Percentiles rank a stretch among this genome's conserved stretches.
These are phyloP conservation scores for Drosophila seguyi DNA, from an alignment of 1,140 invertebrate genomes.

Conservation along the genomic window DNA sequence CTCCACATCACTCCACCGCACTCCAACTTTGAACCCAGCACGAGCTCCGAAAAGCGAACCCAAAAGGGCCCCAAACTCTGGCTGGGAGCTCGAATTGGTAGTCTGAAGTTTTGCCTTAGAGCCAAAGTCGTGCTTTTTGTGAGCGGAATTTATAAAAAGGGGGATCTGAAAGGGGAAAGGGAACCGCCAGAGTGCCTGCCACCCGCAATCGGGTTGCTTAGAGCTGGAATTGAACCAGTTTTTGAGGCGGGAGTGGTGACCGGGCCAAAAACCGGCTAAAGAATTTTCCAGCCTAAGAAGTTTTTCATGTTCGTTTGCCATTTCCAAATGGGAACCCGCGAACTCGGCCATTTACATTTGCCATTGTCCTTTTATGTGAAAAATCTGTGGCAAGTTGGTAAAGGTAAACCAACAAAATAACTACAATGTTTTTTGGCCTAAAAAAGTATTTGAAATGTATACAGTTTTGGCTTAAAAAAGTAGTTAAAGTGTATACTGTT, in stretches of 20 bases:
- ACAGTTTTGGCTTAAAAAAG: too few relatives aligned
- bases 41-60: constrained; percentile 49
- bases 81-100: constrained; percentile 33
- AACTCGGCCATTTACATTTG: constrained; percentile 21
- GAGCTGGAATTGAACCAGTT: constrained; percentile 71
- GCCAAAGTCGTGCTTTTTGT: constrained; percentile 56
- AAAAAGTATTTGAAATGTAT: too few relatives aligned
- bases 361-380: constrained; percentile 55
- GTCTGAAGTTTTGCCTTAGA: constrained; percentile 23
- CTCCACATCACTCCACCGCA: constrained; percentile 31
- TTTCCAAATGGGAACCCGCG: constrained; percentile 46
- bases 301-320: constrained; percentile 77
- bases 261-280: constrained; percentile 74
- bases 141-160: constrained; percentile 4
- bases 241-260: constrained; percentile 68
- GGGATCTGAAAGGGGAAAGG: not conserved
- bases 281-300: constrained; percentile 73
- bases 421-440: not conserved
- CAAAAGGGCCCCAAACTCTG: constrained; percentile 55
- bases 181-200: constrained; percentile 38
- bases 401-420: not conserved
- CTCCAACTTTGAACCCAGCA: constrained; percentile 69
- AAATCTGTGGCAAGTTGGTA: not conserved
- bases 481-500: not conserved
- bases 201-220: constrained; percentile 57